Evolutionary conservation across 2,888 invertebrate species (phyloP).

Genomic region (Odontocerum albicorne): DNA sequence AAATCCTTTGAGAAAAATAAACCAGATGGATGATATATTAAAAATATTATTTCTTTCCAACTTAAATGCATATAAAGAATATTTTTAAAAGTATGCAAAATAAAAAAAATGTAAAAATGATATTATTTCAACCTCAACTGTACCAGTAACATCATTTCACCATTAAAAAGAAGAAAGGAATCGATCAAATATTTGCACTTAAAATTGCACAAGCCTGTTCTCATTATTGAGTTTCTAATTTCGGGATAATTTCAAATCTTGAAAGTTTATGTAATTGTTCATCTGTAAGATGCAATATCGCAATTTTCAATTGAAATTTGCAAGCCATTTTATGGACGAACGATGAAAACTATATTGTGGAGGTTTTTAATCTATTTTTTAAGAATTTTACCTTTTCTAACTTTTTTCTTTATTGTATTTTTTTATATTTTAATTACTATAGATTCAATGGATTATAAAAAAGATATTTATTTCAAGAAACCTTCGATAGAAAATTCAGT

Average conservation of each 20-base stretch:
- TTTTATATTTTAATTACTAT: conserved; percentile 6
- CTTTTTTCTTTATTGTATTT: conserved; percentile 6
- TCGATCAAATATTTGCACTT: no score
- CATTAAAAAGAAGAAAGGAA: no score
- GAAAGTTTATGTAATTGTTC: conserved; percentile 10
- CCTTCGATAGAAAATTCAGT: no score
- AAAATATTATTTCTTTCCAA: background rate
- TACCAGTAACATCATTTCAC: no score
- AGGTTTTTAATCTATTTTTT: conserved; percentile 10
- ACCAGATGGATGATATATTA: no score
- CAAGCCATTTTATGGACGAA: conserved; percentile 33
- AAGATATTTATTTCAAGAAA: no score
- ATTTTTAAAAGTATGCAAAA: background rate
- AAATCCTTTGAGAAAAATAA: no score
- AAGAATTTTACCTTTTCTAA: no score
- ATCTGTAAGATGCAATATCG: conserved; percentile 12
- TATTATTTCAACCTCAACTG: no score
- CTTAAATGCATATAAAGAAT: background rate
- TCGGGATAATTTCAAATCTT: conserved; percentile 4
- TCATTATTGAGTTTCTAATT: conserved; percentile 2
- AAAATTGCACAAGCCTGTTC: background rate
- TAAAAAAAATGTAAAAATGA: background rate
- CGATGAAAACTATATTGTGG: conserved; percentile 23
- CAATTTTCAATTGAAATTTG: background rate
- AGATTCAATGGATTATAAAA: no score